Conservation (phyloP, 2,113 vertebrate species). For the Pterocles orientalis region DNA sequence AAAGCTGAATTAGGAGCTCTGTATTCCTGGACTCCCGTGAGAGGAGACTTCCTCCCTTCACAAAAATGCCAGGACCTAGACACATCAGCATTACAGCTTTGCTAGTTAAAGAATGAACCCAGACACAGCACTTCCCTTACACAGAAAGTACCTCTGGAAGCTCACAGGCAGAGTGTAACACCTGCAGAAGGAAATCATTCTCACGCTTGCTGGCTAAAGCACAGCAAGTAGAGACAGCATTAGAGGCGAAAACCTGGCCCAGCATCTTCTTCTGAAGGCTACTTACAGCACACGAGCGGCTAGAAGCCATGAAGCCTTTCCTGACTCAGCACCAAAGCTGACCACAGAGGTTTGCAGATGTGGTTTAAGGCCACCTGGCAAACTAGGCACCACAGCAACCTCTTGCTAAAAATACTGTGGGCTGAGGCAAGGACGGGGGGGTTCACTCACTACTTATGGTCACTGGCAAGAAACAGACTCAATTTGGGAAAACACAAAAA, state of each 20-base stretch:
- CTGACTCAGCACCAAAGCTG: background rate
- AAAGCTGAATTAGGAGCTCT: background rate
- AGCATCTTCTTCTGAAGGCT: background rate
- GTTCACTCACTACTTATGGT: too few relatives aligned
- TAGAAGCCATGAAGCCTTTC: background rate
- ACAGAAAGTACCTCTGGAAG: background rate
- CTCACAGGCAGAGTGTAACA: background rate
- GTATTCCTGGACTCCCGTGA: background rate
- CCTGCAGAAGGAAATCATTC: background rate
- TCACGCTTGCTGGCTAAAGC: background rate
- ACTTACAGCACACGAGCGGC: accelerated
- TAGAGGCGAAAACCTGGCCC: background rate
- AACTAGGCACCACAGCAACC: too few relatives aligned
- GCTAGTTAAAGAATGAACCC: background rate
- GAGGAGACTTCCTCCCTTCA: background rate
- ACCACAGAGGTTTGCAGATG: background rate
- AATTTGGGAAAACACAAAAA: too few relatives aligned
- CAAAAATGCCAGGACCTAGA: background rate
- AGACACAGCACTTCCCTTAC: background rate
- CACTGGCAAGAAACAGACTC: too few relatives aligned
- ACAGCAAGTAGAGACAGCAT: background rate
- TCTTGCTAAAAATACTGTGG: too few relatives aligned
- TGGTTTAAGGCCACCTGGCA: too few relatives aligned
- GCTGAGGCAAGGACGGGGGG: too few relatives aligned
- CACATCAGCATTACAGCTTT: background rate